These are phyloP conservation scores for Manduca sexta DNA, from an alignment of 1,140 invertebrate species.

Conservation along the genomic window DNA sequence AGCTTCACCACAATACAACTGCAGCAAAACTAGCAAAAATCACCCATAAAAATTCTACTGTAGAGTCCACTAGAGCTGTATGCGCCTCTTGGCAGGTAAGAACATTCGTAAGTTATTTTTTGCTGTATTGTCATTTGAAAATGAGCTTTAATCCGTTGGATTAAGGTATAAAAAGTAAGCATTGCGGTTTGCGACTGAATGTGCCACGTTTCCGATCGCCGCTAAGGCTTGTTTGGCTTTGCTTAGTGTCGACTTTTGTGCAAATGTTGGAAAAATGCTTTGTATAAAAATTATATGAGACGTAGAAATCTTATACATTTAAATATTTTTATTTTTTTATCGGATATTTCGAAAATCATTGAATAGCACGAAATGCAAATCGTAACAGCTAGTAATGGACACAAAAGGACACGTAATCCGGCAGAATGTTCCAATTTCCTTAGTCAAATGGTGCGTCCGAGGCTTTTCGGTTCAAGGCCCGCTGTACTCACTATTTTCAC, in stretches of 20 bases:
- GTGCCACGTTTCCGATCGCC: conserved; percentile 16
- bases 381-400: too few relatives aligned
- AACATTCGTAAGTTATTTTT: conserved; percentile 6
- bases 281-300: conserved; percentile 3
- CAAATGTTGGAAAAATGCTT: conserved; percentile 14
- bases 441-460: too few relatives aligned
- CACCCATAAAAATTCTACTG: neutral
- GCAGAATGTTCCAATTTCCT: too few relatives aligned
- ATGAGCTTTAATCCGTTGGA: conserved; percentile 4
- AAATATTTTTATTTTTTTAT: too few relatives aligned
- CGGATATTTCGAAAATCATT: too few relatives aligned
- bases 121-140: conserved; percentile 5
- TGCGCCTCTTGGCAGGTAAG: neutral
- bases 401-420: too few relatives aligned
- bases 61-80: conserved; percentile 4
- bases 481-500: too few relatives aligned
- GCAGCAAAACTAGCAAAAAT: conserved; percentile 4
- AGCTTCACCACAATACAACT: conserved; percentile 2
- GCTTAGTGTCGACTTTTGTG: conserved; percentile 16
- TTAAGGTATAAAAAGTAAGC: conserved; percentile 9
- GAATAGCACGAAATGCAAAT: too few relatives aligned
- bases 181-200: conserved; percentile 6
- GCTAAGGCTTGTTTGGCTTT: conserved; percentile 17
- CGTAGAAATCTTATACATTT: neutral
- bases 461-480: too few relatives aligned